Base-by-base conservation (phyloP, 2,888 invertebrate species). In the Pasiphila rectangulata region DNA sequence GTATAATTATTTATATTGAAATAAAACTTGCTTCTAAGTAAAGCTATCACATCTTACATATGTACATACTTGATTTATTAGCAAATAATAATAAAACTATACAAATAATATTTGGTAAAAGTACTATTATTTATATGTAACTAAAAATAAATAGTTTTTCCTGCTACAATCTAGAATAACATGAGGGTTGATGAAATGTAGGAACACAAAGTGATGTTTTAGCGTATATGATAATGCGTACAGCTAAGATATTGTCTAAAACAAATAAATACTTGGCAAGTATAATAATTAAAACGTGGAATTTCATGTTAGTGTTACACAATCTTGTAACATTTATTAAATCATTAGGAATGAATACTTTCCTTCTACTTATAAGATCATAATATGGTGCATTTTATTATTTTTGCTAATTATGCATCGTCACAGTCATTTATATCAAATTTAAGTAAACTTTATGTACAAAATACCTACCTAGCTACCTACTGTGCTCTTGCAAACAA, bases 21-120 rank as follows among this genome's bases (percentile, higher is more conserved):
- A 83, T 79, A 80, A 80, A 79, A 74, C 77, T 83, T 81, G 82
- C 75, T 75, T 81, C 83, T 85, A 86, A 75, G 76, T 86, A 86
- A 87, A 86, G 87, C 85, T 86, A 83, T 87, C 85, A 85, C 83
- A 84, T 84, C 81, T 83, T 84, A 85, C 76, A 79, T 76, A 78
- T 64, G 72, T 75, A n/a, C n/a, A n/a, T 72, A 70, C 59, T 67
- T 65, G 62, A 69, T 63, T 63, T 60, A 72, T 75, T 79, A 80
- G 83, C 83, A 82, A 86, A 83, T 82, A 74, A 83, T 79, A 83
- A 82, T 74, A 77, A 78, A 76, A 75, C 74, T 80, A 72, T 79
- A 84, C 80, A 84, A 75, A 83, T 74, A 63, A 77, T 66, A 75
- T 69, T 71, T 58, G 77, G 75, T 72, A 73, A 70, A 72, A 66